These are phyloP conservation scores for Piaya cayana DNA, from an alignment of 2,113 vertebrate genomes.

Conservation along the genomic window DNA sequence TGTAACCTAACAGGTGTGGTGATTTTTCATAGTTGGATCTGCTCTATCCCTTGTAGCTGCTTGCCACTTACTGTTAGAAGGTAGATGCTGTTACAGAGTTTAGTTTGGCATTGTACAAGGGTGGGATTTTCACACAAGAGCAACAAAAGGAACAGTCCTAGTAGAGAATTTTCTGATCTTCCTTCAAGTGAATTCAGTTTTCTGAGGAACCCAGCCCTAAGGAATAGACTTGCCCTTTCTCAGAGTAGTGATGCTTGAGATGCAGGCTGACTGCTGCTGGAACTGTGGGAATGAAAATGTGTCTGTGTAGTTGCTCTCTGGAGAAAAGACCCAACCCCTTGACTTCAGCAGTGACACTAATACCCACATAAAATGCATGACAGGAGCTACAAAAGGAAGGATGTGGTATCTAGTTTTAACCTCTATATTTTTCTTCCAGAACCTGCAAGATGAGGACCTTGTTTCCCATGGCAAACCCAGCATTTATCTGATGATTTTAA, in stretches of 20 bases:
- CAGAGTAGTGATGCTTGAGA: not conserved
- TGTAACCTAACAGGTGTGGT: accelerated
- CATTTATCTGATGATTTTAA: not conserved
- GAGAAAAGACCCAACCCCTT: not conserved
- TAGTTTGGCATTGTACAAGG: accelerated
- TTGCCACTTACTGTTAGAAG: not conserved
- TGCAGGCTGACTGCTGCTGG: not conserved
- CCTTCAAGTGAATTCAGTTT: not conserved
- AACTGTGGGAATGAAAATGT: not conserved
- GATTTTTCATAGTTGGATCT: not conserved
- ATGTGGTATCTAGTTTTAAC: not conserved
- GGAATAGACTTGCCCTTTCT: not conserved
- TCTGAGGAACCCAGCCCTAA: not conserved
- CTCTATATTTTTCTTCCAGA: not conserved
- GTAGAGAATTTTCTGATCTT: not conserved
- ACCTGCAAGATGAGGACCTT: not conserved
- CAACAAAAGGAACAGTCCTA: not conserved
- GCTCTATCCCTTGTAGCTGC: not conserved
- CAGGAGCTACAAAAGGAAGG: not conserved
- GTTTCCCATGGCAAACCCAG: not conserved
- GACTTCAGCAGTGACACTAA: not conserved
- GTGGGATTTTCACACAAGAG: not conserved
- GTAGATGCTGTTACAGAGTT: not conserved
- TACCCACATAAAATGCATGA: not conserved
- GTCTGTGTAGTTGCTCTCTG: not conserved